A percentile compares a stretch with the other conserved stretches of the same genome.
Conservation (phyloP, 1,140 invertebrate genomes). For the Lordiphosa collinella region DNA sequence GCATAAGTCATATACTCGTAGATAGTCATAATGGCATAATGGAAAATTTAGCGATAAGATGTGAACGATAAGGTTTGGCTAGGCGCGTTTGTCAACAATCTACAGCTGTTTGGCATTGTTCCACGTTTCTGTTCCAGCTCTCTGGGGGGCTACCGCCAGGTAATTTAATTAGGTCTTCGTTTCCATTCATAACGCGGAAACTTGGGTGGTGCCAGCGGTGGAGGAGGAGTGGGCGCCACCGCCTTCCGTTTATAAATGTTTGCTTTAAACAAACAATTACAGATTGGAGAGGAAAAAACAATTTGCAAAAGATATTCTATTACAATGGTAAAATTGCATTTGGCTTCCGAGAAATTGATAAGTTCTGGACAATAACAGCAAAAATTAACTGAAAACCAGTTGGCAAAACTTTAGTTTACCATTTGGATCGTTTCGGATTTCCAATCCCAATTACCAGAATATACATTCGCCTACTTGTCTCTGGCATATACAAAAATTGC, state of each 20-base stretch:
- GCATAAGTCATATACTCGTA: constrained; percentile 1
- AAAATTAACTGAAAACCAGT: too few relatives aligned
- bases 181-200: constrained; percentile 44
- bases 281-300: constrained; percentile 62
- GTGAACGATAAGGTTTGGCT: constrained; percentile 53
- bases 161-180: constrained; percentile 58
- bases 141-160: constrained; percentile 8
- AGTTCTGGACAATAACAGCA: too few relatives aligned
- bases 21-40: constrained; percentile 20
- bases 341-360: too few relatives aligned
- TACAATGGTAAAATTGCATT: constrained; percentile 5
- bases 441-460: too few relatives aligned
- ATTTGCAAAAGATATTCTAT: constrained; percentile 46
- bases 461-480: neutral
- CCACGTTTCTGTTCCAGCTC: constrained; percentile 7
- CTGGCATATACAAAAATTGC: constrained; percentile 18
- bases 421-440: too few relatives aligned
- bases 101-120: constrained; percentile 31
- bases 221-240: constrained; percentile 13
- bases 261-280: constrained; percentile 40
- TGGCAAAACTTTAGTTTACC: too few relatives aligned
- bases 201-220: constrained; percentile 15
- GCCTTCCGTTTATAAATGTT: constrained; percentile 65
- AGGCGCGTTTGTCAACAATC: constrained; percentile 38
- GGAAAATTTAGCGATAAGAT: constrained; percentile 58